Evolutionary conservation across 2,888 invertebrate genomes (phyloP).

Genomic region (Neria commutata): DNA sequence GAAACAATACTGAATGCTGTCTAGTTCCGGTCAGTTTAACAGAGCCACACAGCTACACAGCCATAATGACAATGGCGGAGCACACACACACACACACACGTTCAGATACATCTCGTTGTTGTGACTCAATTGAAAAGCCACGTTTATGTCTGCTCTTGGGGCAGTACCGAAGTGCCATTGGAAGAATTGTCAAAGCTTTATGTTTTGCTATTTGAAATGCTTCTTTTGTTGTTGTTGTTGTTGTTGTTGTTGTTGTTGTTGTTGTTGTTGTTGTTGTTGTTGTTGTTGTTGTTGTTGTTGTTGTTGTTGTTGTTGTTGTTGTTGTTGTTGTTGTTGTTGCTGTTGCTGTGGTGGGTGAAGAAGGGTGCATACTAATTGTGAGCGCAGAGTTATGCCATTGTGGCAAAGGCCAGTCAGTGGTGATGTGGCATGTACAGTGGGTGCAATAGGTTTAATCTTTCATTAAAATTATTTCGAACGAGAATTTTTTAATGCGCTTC

Average conservation of each 20-base stretch:
- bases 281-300: too few species aligned
- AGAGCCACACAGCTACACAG: conserved; percentile 22
- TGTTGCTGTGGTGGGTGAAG: too few species aligned
- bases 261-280: too few species aligned
- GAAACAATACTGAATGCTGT: conserved; percentile 43
- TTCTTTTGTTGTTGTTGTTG: conserved; percentile 1
- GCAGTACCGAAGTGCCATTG: not conserved
- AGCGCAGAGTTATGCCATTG: too few species aligned
- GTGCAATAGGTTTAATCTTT: too few species aligned
- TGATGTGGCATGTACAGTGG: too few species aligned
- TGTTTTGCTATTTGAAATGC: not conserved
- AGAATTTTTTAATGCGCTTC: too few species aligned
- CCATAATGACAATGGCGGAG: not conserved
- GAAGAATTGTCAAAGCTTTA: conserved; percentile 19
- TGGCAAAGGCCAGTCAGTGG: too few species aligned
- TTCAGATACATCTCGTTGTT: not conserved
- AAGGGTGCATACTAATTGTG: too few species aligned
- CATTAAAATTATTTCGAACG: too few species aligned
- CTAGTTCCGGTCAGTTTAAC: conserved; percentile 46
- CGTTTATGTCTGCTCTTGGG: not conserved
- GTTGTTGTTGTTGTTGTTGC: too few species aligned
- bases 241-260: not conserved
- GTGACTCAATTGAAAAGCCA: not conserved
- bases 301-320: too few species aligned
- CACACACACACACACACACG: conserved; percentile 24